Evolutionary conservation across 2,888 invertebrate genomes (phyloP).

Genomic region (Amphipyra berbera): DNA sequence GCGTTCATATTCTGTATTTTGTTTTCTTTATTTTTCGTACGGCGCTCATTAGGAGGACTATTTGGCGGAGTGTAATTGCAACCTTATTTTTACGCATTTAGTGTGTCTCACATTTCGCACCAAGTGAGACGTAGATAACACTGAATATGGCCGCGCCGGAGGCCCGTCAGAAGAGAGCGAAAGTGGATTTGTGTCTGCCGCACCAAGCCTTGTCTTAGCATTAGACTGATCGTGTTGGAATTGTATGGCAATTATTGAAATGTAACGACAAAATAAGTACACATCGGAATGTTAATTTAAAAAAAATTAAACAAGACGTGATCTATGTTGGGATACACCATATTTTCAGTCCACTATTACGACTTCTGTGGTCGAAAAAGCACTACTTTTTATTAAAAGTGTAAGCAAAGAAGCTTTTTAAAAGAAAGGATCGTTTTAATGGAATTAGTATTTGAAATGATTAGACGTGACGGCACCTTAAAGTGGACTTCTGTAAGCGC

Average conservation of each 20-base stretch:
- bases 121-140: slow-evolving; percentile 60
- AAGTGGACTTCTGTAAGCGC: slow-evolving; percentile 56
- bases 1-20: slow-evolving; percentile 43
- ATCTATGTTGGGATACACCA: too few species aligned
- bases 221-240: slow-evolving; percentile 3
- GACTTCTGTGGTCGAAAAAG: too few species aligned
- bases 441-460: slow-evolving; percentile 32
- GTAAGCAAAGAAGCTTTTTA: not conserved
- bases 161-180: slow-evolving; percentile 73
- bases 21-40: slow-evolving; percentile 35
- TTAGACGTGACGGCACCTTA: slow-evolving; percentile 41
- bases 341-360: too few species aligned
- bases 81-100: slow-evolving; percentile 44
- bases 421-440: slow-evolving; percentile 25
- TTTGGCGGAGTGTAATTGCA: slow-evolving; percentile 39
- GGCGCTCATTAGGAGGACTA: slow-evolving; percentile 44
- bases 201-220: slow-evolving; percentile 7
- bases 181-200: slow-evolving; percentile 70
- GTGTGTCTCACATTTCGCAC: slow-evolving; percentile 45
- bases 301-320: too few species aligned
- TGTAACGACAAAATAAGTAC: too few species aligned
- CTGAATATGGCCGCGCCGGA: slow-evolving; percentile 63
- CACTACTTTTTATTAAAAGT: too few species aligned
- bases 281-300: too few species aligned
- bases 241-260: not conserved